Percentiles rank a stretch among this genome's conserved stretches.
Conservation (phyloP, 2,888 invertebrate species). For the Metallyticus violacea region DNA sequence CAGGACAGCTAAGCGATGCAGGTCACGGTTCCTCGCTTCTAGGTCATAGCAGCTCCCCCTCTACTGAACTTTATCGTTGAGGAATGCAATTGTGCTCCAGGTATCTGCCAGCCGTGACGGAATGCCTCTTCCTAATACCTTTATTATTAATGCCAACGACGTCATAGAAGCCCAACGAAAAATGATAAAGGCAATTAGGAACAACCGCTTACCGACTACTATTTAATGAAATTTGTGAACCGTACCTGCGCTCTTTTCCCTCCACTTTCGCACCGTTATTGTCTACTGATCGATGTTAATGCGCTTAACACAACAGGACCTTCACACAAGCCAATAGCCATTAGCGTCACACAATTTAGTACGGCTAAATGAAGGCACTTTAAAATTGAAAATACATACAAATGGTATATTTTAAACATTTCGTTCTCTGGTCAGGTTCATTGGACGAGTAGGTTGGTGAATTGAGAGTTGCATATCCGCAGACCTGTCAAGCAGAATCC, state of each 20-base stretch:
- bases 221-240: neutral
- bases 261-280: no score
- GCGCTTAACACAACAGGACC: neutral
- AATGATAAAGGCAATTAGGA: neutral
- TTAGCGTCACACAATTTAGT: no score
- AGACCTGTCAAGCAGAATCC: no score
- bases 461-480: no score
- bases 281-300: neutral
- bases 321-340: neutral
- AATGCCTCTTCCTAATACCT: neutral
- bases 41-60: neutral
- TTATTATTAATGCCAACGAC: neutral
- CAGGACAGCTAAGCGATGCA: neutral
- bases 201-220: neutral
- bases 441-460: no score
- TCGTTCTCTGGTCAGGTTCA: no score
- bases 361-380: no score
- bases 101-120: neutral
- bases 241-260: neutral
- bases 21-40: neutral
- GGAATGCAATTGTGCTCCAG: neutral
- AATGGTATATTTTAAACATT: no score
- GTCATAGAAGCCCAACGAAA: neutral
- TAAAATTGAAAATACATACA: no score
- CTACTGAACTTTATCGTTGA: neutral